Conservation (phyloP, 2,113 vertebrate genomes). For the Rhinolophus ferrumequinum region DNA sequence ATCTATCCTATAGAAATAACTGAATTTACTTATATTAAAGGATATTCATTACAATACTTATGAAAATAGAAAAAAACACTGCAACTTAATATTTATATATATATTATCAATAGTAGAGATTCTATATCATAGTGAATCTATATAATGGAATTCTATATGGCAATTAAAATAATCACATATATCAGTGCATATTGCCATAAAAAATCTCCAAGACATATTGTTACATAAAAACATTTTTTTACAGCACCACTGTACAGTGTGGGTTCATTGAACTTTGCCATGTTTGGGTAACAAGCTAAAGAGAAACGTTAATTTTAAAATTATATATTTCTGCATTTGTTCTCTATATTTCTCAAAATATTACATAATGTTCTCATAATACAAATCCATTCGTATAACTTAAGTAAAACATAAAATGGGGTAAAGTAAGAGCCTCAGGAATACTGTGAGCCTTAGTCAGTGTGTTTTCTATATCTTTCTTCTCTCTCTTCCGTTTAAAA, state of each 20-base stretch:
- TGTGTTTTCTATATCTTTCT: background rate
- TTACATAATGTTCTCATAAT: background rate
- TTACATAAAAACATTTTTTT: background rate
- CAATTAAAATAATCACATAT: background rate
- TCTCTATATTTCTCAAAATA: background rate
- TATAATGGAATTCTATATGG: background rate
- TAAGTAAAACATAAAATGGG: background rate
- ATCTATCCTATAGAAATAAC: background rate
- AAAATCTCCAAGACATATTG: background rate
- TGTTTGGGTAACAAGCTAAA: background rate
- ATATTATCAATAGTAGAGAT: background rate
- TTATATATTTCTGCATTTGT: background rate
- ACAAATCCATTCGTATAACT: background rate
- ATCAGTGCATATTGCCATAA: background rate
- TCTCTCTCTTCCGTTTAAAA: background rate
- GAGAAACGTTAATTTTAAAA: background rate
- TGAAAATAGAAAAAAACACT: background rate
- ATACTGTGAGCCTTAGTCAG: background rate
- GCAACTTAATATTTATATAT: background rate
- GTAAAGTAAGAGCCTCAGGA: background rate
- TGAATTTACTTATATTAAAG: constrained; percentile 14
- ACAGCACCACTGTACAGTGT: background rate
- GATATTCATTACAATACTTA: background rate
- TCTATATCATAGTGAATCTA: background rate
- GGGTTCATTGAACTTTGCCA: background rate